Conservation (phyloP, 2,113 vertebrate genomes). For the Ptilorrhoa leucosticta region DNA sequence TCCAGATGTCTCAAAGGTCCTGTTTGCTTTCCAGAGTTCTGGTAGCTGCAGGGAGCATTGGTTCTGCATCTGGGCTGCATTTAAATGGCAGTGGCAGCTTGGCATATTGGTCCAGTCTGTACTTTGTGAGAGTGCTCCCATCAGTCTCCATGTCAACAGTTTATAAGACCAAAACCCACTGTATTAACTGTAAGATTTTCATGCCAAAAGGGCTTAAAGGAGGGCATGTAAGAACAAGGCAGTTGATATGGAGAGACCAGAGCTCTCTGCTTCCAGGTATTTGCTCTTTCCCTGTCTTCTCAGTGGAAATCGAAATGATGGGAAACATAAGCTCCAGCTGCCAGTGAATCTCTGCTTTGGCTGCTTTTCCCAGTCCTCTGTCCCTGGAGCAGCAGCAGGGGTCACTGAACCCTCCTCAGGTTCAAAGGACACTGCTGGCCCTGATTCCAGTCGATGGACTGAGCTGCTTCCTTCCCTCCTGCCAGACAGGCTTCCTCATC, state of each 20-base stretch:
- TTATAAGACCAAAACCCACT: background rate
- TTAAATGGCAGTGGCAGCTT: background rate
- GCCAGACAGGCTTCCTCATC: background rate
- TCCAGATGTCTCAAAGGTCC: background rate
- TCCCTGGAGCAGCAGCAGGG: background rate
- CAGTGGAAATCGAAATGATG: background rate
- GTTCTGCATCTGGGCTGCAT: rapidly evolving
- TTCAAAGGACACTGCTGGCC: background rate
- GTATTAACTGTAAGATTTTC: background rate
- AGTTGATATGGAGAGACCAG: rapidly evolving
- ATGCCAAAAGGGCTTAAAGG: background rate
- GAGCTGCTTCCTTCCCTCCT: background rate
- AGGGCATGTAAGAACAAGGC: background rate
- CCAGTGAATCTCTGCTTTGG: background rate
- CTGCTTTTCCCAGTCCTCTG: background rate
- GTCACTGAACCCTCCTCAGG: background rate
- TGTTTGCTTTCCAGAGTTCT: background rate
- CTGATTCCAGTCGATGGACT: background rate
- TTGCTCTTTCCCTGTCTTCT: background rate
- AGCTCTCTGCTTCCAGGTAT: background rate
- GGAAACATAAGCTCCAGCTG: background rate
- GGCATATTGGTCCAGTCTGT: background rate
- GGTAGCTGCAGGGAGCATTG: background rate
- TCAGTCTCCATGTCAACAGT: background rate
- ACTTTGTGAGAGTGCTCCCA: background rate